Conservation (phyloP, 2,888 invertebrate genomes). For the Acanthacorydalis orientalis region DNA sequence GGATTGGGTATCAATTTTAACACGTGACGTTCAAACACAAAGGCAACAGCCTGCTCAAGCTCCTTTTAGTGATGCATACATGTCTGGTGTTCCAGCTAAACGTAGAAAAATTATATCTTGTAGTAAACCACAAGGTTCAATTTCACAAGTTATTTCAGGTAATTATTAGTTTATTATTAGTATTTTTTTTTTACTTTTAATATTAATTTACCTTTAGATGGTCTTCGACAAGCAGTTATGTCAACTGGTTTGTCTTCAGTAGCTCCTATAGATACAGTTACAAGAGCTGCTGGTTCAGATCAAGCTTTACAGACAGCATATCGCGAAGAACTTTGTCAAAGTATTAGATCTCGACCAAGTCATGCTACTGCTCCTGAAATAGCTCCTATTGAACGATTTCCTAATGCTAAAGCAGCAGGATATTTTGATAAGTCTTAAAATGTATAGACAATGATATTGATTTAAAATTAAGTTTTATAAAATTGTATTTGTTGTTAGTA, state of each 20-base stretch:
- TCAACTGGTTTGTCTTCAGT: slow-evolving; percentile 30
- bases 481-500: neutral
- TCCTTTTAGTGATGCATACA: slow-evolving; percentile 77
- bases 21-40: slow-evolving; percentile 61
- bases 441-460: neutral
- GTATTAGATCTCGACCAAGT: slow-evolving; percentile 28
- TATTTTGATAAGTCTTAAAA: slow-evolving; percentile 3
- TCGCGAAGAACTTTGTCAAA: slow-evolving; percentile 29
- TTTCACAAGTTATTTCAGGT: slow-evolving; percentile 25
- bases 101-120: slow-evolving; percentile 54
- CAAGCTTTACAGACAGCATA: slow-evolving; percentile 32
- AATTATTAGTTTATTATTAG: neutral
- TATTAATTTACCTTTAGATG: neutral
- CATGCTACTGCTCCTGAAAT: slow-evolving; percentile 26
- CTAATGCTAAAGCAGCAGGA: slow-evolving; percentile 19
- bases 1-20: slow-evolving; percentile 82
- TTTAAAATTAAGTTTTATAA: neutral
- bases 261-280: slow-evolving; percentile 28
- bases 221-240: slow-evolving; percentile 24
- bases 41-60: slow-evolving; percentile 34
- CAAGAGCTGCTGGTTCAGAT: slow-evolving; percentile 30
- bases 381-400: slow-evolving; percentile 24
- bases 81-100: slow-evolving; percentile 78
- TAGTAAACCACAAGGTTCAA: slow-evolving; percentile 24
- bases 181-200: neutral